Evolutionary conservation across 1,140 invertebrate genomes (phyloP), one percentile per base, ranked within the genome.

Genomic region (Dendroctonus ponderosae): DNA sequence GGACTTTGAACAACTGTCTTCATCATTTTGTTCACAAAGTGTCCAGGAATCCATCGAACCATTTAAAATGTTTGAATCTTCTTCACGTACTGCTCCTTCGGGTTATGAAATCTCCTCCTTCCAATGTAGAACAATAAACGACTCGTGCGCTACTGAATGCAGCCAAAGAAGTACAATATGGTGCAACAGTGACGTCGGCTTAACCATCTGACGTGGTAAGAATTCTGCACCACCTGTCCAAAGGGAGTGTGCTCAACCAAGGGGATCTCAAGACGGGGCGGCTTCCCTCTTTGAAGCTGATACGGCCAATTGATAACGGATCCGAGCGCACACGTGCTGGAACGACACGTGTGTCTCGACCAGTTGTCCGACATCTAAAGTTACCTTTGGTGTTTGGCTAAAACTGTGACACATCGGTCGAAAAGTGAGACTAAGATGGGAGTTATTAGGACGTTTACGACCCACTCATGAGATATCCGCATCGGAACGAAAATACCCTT

Each of bases 171-270:
- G 54, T 57, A 40, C 54, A 57, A 57, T 57, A 57, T 57, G 54
- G 54, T 42, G 41, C 2, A 54, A 54, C 49, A 54, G 14, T 7
- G 15, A 54, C 52, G 26, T 12, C 59, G 4, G 59, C 59, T 49
- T 50, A 40, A 61, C 59, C 59, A 61, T 61, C 59, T 61, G 59
- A 61, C 59, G 49, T 61, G 50, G 50, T 49, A 51, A 61, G 59
- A 61, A 61, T 61, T 61, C 11, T 61, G 39, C 59, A 61, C 59
- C 59, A 61, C 59, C 59, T 61, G 59, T 61, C 59, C 4, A n/a
- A 15, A 26, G 5, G 39, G 43, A 46, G 43, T 8, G 44, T 6
- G 37, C 15, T 50, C 43, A 59, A 15, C 38, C 54, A 38, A 57
- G 56, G 12, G 43, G 49, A n/a, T 39, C 44, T 26, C 56, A 44